Evolutionary conservation across 2,113 vertebrate genomes (phyloP), one percentile per base, ranked within the genome.

Genomic region (Phrynosoma blainvillii): DNA sequence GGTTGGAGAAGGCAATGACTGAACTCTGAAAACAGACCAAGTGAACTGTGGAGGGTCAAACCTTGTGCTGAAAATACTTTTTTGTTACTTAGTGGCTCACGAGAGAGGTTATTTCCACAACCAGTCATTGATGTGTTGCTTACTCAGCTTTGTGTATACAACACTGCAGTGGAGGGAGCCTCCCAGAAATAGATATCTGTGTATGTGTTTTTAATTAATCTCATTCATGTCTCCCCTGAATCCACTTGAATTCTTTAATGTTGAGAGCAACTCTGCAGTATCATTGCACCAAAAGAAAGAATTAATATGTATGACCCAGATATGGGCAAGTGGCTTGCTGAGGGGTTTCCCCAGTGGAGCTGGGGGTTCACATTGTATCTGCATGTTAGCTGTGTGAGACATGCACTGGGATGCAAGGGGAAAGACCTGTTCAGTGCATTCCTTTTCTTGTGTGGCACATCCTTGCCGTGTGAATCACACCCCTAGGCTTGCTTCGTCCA

Each of bases 281-380:
- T n/a, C 27, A 59, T 59, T 70, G 71, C 84, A 82, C 79, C 84
- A 62, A 56, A 80, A 40, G n/a, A 40, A 77, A 56, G 5, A 83
- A 82, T 82, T 76, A 82, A 77, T 89, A 77, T 78, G 79, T 86
- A 71, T 89, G 88, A 89, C 84, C 88, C 79, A 89, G 71, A 82
- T 89, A 82, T 71, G 79, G 74, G 76, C 30, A 36, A 87, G 32
- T 87, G 54, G 68, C 78, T 87, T 66, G 83, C n/a, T 83, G 83
- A 70, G 73, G 84, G 47, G 32, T 32, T 78, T 84, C 32, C 81
- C 81, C 81, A 82, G 36, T 81, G 25, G 86, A 81, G 36, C 74
- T 77, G 1, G 30, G 71, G 75, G 75, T 47, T 54, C 56, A 82
- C 7, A 71, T 62, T 18, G 14, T 62, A 62, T 79, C 42, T 84